phyloP scores from a whole-genome alignment of 1,140 invertebrate species.

The Drusus annulatus region DNA sequence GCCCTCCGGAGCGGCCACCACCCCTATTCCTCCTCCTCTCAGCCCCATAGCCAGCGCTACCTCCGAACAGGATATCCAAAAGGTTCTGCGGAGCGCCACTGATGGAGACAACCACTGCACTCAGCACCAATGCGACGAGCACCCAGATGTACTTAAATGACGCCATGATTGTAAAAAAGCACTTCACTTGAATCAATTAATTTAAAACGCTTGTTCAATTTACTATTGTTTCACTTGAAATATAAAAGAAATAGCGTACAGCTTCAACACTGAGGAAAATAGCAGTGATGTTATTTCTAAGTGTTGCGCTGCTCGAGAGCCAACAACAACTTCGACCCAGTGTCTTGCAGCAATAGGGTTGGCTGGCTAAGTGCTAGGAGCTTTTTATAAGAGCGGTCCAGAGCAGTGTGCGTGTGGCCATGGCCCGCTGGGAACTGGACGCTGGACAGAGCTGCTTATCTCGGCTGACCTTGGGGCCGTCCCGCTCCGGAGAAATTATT shows the following conservation, averaged over 20 bases:
- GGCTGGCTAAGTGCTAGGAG: background rate
- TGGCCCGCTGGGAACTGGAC: constrained; percentile 7
- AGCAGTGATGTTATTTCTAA: background rate
- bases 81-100: constrained; percentile 58
- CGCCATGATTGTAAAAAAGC: constrained; percentile 11
- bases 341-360: constrained; percentile 21
- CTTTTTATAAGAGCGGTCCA: constrained; percentile 30
- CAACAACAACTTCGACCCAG: background rate
- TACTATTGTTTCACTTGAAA: no score
- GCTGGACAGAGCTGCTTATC: background rate
- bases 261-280: background rate
- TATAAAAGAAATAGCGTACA: no score
- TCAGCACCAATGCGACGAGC: constrained; percentile 22
- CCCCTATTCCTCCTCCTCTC: constrained; percentile 53
- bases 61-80: constrained; percentile 62
- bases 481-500: constrained; percentile 39
- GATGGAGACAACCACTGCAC: constrained; percentile 13
- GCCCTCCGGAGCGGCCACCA: constrained; percentile 60
- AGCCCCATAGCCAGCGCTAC: constrained; percentile 37
- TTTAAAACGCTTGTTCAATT: background rate
- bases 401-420: constrained; percentile 18
- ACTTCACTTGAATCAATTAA: background rate
- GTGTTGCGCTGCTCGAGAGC: background rate
- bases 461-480: constrained; percentile 18
- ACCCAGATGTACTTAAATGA: background rate